Conservation (phyloP, 2,888 invertebrate species). For the Eupithecia subumbrata region DNA sequence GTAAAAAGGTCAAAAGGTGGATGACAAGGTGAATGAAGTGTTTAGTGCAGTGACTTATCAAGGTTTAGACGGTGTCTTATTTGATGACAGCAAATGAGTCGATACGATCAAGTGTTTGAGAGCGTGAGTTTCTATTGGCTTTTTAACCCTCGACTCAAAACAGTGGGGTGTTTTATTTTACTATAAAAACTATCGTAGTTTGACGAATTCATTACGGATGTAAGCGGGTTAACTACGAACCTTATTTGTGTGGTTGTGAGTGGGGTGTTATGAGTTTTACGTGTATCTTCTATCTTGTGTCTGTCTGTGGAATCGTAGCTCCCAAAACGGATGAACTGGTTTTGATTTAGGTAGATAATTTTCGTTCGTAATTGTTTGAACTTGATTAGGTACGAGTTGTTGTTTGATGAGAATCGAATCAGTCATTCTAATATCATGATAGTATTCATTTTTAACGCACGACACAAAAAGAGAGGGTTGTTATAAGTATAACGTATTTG, state of each 20-base stretch:
- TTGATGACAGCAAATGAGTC: constrained; percentile 24
- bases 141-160: not conserved
- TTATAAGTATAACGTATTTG: too few relatives aligned
- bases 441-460: not conserved
- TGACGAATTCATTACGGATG: too few relatives aligned
- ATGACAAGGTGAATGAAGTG: constrained; percentile 22
- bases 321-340: too few relatives aligned
- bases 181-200: too few relatives aligned
- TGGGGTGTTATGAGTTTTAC: too few relatives aligned
- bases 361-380: too few relatives aligned
- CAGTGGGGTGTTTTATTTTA: not conserved
- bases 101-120: constrained; percentile 37
- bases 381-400: not conserved
- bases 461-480: too few relatives aligned
- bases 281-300: too few relatives aligned
- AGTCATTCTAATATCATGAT: not conserved
- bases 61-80: constrained; percentile 18
- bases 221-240: too few relatives aligned
- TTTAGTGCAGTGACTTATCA: constrained; percentile 31
- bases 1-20: constrained; percentile 33
- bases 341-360: too few relatives aligned
- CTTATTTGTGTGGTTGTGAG: not conserved
- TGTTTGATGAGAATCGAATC: not conserved
- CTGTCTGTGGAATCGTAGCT: too few relatives aligned
- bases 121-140: constrained; percentile 12